phyloP scores from a whole-genome alignment of 2,113 vertebrate species.

The Calypte anna region DNA sequence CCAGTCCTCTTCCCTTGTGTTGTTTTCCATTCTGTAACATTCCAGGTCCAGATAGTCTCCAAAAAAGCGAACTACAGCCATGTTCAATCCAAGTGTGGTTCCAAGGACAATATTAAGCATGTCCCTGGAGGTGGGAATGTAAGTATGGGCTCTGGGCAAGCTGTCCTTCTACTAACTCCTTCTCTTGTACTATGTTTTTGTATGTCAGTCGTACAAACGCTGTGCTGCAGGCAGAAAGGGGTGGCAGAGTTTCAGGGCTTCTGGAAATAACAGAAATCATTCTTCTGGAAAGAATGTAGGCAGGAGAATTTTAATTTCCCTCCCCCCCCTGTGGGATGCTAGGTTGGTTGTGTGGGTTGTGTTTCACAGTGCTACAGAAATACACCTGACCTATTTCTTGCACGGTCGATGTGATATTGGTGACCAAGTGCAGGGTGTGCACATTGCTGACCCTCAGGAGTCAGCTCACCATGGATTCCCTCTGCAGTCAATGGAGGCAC shows the following conservation, averaged over 20 bases:
- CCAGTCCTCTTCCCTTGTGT: constrained; percentile 77
- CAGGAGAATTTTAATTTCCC: not conserved
- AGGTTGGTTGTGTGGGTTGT: accelerated
- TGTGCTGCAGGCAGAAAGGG: not conserved
- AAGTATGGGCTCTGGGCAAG: constrained; percentile 83
- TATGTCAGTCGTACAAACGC: not conserved
- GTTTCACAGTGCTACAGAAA: accelerated
- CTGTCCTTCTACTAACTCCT: constrained; percentile 38
- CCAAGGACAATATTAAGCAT: constrained; percentile 99
- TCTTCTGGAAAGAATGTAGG: not conserved
- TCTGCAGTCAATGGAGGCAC: not conserved
- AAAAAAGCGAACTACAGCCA: constrained; percentile 99
- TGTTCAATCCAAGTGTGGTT: constrained; percentile 97
- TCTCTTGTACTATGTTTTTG: not conserved
- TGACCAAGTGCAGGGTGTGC: accelerated
- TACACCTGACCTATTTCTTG: accelerated
- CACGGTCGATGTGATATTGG: accelerated
- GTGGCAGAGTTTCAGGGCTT: not conserved
- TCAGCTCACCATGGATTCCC: not conserved
- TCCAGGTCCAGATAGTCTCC: constrained; percentile 99
- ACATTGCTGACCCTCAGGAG: not conserved
- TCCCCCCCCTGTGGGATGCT: accelerated
- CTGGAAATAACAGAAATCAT: not conserved
- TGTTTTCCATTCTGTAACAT: constrained; percentile 80
- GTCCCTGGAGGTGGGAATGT: constrained; percentile 99